phyloP scores from a whole-genome alignment of 92 coral and sea anemone species.

The Phenganax subtilis region DNA sequence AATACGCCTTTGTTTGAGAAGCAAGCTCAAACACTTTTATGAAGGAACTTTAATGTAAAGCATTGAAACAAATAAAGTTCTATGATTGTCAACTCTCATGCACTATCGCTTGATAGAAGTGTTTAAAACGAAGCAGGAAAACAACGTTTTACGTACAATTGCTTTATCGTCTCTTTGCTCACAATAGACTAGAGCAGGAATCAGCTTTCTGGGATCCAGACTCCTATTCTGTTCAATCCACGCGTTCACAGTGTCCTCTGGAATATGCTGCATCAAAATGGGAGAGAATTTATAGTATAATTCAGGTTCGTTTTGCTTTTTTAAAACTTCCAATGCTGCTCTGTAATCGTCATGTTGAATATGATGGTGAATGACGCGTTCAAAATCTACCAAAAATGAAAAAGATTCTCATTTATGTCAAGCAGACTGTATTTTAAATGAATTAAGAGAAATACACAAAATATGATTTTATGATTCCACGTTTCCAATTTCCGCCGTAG shows the following conservation, averaged over 20 bases:
- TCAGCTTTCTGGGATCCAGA: constrained; percentile 79
- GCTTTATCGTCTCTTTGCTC: constrained; percentile 73
- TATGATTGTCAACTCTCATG: no score
- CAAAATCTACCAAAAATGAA: constrained; percentile 58
- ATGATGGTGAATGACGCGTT: constrained; percentile 89
- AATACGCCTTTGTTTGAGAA: not conserved
- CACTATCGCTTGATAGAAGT: not conserved
- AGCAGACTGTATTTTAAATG: no score
- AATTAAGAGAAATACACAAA: no score
- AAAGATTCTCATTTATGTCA: no score
- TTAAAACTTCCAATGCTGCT: constrained; percentile 78
- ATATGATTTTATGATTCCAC: no score
- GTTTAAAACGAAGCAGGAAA: not conserved
- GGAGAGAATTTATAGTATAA: constrained; percentile 96
- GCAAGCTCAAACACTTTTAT: no score
- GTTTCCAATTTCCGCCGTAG: no score
- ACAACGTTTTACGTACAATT: constrained; percentile 43
- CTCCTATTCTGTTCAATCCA: constrained; percentile 92
- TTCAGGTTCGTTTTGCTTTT: constrained; percentile 88
- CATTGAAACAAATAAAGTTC: no score
- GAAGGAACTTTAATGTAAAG: no score
- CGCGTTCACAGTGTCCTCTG: constrained; percentile 86
- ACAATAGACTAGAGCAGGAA: constrained; percentile 88
- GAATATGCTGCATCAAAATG: constrained; percentile 94
- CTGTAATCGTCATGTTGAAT: constrained; percentile 88